A percentile compares a stretch with the other conserved stretches of the same genome.
These are phyloP conservation scores for Drosophila parabipectinata DNA, from an alignment of 1,140 invertebrate species.

Conservation along the genomic window DNA sequence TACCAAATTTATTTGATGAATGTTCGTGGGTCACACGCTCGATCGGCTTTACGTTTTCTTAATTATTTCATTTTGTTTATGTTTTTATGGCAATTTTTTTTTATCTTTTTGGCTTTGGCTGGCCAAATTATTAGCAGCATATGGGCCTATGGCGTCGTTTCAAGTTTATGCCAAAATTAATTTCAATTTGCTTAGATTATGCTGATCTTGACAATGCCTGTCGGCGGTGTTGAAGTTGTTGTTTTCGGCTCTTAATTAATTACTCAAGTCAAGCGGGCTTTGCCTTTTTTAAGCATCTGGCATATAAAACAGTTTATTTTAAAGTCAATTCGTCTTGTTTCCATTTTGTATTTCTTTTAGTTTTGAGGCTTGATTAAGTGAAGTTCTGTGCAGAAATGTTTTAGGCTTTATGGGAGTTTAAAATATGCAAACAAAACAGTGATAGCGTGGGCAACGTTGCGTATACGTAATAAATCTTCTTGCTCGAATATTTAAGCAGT, in stretches of 20 bases:
- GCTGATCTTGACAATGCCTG: constrained; percentile 38
- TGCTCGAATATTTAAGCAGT: neutral
- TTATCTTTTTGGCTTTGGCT: constrained; percentile 31
- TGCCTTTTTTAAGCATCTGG: constrained; percentile 28
- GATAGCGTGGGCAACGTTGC: neutral
- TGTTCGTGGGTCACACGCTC: constrained; percentile 68
- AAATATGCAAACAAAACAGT: neutral
- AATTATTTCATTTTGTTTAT: constrained; percentile 34
- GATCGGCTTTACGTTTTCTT: constrained; percentile 37
- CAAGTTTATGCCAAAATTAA: constrained; percentile 57
- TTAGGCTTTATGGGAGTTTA: neutral
- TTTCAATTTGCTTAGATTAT: constrained; percentile 53
- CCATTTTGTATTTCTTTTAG: neutral
- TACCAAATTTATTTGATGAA: constrained; percentile 47
- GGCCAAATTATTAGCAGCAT: constrained; percentile 29
- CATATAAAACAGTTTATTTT: constrained; percentile 35
- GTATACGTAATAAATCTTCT: neutral
- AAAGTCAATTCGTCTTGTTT: neutral
- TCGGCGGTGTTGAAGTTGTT: constrained; percentile 21
- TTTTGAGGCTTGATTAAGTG: neutral
- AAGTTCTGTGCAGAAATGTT: neutral
- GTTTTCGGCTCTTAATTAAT: constrained; percentile 30
- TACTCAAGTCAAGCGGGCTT: constrained; percentile 23
- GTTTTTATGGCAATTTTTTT: constrained; percentile 5
- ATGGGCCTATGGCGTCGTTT: constrained; percentile 58